Percentiles rank a stretch among this genome's conserved stretches.
These are phyloP conservation scores for Notocelia uddmanniana DNA, from an alignment of 2,888 invertebrate genomes.

Conservation along the genomic window DNA sequence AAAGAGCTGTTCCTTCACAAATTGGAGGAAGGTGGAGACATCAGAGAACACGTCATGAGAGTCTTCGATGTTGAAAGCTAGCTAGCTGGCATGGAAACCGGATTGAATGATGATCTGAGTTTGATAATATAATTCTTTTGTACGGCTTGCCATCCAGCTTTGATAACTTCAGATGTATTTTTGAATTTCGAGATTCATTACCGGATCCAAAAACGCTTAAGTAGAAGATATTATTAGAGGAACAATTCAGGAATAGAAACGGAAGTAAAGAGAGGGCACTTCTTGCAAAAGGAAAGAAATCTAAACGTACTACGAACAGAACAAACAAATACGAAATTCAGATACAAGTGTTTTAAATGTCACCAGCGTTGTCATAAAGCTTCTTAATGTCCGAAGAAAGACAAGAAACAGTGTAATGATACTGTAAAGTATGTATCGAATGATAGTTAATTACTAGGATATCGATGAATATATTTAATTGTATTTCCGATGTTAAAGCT, in stretches of 20 bases:
- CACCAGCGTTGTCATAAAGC: conserved; percentile 4
- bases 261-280: not conserved
- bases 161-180: not conserved
- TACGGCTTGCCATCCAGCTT: too few relatives aligned
- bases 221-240: not conserved
- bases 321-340: not conserved
- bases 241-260: not conserved
- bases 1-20: too few relatives aligned
- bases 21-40: too few relatives aligned
- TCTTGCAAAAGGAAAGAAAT: not conserved
- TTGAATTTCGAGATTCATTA: not conserved
- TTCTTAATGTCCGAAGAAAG: conserved; percentile 6
- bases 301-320: not conserved
- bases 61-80: too few relatives aligned
- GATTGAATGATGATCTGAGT: too few relatives aligned
- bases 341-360: conserved; percentile 4
- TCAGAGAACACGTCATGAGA: too few relatives aligned
- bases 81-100: too few relatives aligned
- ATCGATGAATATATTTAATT: not conserved
- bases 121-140: too few relatives aligned
- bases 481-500: not conserved
- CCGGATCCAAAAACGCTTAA: not conserved
- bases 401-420: not conserved
- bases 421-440: not conserved
- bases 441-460: not conserved